Percentiles rank a stretch among this genome's conserved stretches.
phyloP scores from a whole-genome alignment of 2,888 invertebrate species.

The Meiosimyza decipiens region DNA sequence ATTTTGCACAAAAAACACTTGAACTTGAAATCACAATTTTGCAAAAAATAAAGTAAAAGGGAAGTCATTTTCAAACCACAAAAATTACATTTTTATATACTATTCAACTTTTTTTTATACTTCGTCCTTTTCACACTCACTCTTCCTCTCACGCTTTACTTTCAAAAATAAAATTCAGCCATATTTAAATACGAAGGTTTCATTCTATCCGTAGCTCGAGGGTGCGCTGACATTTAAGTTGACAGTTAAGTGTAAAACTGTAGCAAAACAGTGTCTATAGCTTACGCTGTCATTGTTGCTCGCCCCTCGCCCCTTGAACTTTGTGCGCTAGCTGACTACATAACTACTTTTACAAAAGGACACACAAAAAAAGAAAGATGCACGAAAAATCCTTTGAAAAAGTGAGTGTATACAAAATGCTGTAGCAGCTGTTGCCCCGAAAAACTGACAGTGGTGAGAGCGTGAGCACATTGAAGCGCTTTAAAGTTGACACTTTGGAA shows the following conservation, averaged over 20 bases:
- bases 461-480: neutral
- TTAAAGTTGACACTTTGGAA: slow-evolving; percentile 31
- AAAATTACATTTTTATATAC: neutral
- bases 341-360: no score
- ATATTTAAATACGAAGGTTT: slow-evolving; percentile 20
- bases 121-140: neutral
- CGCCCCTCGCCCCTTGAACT: neutral
- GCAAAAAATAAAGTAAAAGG: neutral
- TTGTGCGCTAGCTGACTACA: no score
- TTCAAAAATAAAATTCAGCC: neutral
- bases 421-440: slow-evolving; percentile 30
- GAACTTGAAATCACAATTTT: neutral
- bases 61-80: slow-evolving; percentile 12
- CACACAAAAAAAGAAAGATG: no score
- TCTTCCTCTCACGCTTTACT: neutral
- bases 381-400: no score
- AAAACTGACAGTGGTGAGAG: neutral
- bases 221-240: slow-evolving; percentile 20
- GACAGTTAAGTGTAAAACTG: slow-evolving; percentile 19
- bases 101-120: neutral
- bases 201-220: neutral
- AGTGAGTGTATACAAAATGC: neutral
- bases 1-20: neutral
- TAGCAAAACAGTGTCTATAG: neutral
- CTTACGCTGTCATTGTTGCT: neutral